Conservation (phyloP, 2,888 invertebrate species). For the Melanargia galathea region DNA sequence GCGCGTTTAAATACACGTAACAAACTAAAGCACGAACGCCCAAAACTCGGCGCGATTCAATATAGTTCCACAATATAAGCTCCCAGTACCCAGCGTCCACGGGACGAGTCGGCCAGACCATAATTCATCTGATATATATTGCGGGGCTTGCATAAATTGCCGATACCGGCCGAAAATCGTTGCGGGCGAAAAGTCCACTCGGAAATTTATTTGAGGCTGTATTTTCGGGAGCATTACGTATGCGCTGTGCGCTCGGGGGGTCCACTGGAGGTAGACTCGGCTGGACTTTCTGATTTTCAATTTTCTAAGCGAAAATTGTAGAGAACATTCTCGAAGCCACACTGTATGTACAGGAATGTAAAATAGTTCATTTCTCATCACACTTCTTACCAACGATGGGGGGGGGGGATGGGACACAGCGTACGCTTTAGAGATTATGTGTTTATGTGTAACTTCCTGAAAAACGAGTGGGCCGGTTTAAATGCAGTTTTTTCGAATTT, state of each 20-base stretch:
- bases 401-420: too few species aligned
- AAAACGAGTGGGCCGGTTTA: too few species aligned
- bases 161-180: conserved; percentile 28
- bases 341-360: too few species aligned
- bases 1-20: conserved; percentile 12
- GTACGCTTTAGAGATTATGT: too few species aligned
- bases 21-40: conserved; percentile 12
- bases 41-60: conserved; percentile 4
- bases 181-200: conserved; percentile 17
- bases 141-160: conserved; percentile 31
- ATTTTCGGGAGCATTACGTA: conserved; percentile 17
- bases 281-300: background rate
- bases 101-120: conserved; percentile 22
- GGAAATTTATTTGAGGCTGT: conserved; percentile 20
- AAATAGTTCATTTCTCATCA: too few species aligned
- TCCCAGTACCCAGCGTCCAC: background rate
- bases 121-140: conserved; percentile 35
- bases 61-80: background rate
- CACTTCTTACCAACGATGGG: too few species aligned
- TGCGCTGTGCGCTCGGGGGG: background rate
- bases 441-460: too few species aligned
- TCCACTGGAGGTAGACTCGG: background rate
- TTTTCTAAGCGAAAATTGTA: background rate
- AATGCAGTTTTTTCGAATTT: too few species aligned
- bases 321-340: too few species aligned